These are phyloP conservation scores for Podargus strigoides DNA, from an alignment of 2,797 vertebrate genomes.

Conservation along the genomic window DNA sequence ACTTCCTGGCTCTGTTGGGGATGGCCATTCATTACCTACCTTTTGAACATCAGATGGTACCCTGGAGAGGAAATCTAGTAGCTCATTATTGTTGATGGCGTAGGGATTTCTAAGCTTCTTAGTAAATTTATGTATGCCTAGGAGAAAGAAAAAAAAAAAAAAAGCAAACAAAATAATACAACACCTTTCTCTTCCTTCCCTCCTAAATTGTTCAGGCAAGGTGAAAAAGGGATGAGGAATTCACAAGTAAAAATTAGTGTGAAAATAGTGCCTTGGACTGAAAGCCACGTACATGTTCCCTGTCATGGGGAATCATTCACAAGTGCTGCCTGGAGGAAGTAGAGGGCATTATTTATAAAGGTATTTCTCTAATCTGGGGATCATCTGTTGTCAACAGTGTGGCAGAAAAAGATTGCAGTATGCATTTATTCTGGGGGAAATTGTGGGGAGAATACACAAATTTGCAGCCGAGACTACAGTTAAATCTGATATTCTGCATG, in stretches of 20 bases:
- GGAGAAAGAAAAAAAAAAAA: slow-evolving; percentile 19
- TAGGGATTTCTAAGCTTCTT: slow-evolving; percentile 96
- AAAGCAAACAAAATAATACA: slow-evolving; percentile 30
- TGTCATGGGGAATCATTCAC: slow-evolving; percentile 58
- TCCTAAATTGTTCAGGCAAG: not conserved
- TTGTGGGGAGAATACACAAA: not conserved
- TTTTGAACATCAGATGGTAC: slow-evolving; percentile 98
- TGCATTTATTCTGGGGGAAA: not conserved
- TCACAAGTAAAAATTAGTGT: slow-evolving; percentile 71
- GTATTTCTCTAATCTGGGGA: slow-evolving; percentile 16
- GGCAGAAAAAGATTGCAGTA: not conserved
- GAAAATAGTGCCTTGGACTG: slow-evolving; percentile 63
- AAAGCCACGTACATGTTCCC: slow-evolving; percentile 11
- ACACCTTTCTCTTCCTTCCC: not conserved
- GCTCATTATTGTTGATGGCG: slow-evolving; percentile 89
- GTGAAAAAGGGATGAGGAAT: not conserved
- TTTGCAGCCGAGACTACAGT: not conserved
- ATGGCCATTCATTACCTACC: slow-evolving; percentile 79
- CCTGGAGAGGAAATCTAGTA: slow-evolving; percentile 97
- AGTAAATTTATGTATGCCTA: slow-evolving; percentile 98
- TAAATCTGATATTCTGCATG: not conserved
- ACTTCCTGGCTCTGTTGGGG: not conserved
- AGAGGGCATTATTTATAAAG: not conserved
- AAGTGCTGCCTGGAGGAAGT: slow-evolving; percentile 24
- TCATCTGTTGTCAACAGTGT: not conserved